phyloP scores from a whole-genome alignment of 2,888 invertebrate genomes.

The Merodon equestris region DNA sequence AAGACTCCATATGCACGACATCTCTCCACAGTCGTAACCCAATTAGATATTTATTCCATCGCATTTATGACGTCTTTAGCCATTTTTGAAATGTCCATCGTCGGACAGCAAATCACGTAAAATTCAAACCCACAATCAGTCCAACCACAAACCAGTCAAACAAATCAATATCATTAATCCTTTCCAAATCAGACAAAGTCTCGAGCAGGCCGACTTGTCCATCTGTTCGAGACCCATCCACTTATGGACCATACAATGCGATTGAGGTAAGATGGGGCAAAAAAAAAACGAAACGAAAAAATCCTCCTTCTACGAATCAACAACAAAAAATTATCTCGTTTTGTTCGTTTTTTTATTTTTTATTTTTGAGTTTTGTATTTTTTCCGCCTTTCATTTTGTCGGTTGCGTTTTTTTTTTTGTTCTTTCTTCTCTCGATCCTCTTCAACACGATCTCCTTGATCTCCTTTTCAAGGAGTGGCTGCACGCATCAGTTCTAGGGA shows the following conservation, averaged over 20 bases:
- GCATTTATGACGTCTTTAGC: background rate
- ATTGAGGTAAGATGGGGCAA: background rate
- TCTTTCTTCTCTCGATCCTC: constrained; percentile 34
- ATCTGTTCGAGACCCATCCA: constrained; percentile 49
- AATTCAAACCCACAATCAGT: constrained; percentile 49
- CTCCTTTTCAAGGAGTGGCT: constrained; percentile 60
- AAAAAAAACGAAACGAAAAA: constrained; percentile 7
- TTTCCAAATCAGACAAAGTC: constrained; percentile 36
- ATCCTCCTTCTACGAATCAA: constrained; percentile 64
- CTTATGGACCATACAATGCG: constrained; percentile 19
- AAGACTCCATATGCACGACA: too few relatives aligned
- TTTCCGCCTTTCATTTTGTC: constrained; percentile 63
- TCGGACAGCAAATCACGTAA: constrained; percentile 20
- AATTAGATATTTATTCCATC: constrained; percentile 24
- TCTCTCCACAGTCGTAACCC: background rate
- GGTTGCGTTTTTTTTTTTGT: constrained; percentile 32
- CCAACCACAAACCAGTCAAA: constrained; percentile 54
- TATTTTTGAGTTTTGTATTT: constrained; percentile 14
- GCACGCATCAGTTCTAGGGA: constrained; percentile 44
- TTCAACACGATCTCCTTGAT: constrained; percentile 16
- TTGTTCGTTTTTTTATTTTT: constrained; percentile 28
- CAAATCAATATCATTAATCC: constrained; percentile 65
- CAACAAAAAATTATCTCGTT: constrained; percentile 56
- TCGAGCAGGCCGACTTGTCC: constrained; percentile 23
- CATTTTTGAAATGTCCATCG: too few relatives aligned